Conservation (phyloP, 2,888 invertebrate species). For the Apamea crenata region DNA sequence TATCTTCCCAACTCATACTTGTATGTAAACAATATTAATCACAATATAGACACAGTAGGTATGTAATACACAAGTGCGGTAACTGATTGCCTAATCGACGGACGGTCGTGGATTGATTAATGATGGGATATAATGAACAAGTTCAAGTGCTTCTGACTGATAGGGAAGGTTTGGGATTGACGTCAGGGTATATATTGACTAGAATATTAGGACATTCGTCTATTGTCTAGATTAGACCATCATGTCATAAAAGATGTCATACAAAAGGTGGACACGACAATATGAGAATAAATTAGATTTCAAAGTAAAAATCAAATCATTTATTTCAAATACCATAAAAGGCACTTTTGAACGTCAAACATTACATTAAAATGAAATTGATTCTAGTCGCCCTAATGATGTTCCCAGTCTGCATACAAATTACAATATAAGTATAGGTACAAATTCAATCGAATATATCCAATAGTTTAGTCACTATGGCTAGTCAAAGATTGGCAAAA, state of each 20-base stretch:
- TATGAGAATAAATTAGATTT: too few species aligned
- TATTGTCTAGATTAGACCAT: neutral
- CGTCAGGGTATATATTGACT: constrained; percentile 17
- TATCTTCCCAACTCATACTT: constrained; percentile 26
- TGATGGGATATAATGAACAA: constrained; percentile 47
- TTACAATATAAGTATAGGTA: neutral
- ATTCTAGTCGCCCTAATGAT: too few species aligned
- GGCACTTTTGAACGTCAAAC: too few species aligned
- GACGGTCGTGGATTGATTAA: constrained; percentile 46
- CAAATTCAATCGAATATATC: neutral
- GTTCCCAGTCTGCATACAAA: neutral
- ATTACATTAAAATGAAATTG: too few species aligned
- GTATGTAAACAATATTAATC: constrained; percentile 58
- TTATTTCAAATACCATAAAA: too few species aligned
- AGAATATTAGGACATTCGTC: neutral
- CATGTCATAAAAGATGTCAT: too few species aligned
- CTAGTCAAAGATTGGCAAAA: too few species aligned
- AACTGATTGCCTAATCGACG: constrained; percentile 54
- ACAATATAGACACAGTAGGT: constrained; percentile 15
- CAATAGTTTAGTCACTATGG: too few species aligned
- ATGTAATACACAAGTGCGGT: constrained; percentile 35
- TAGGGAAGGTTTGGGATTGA: constrained; percentile 42
- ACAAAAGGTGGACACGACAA: too few species aligned
- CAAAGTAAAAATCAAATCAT: too few species aligned
- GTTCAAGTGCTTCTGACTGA: constrained; percentile 47